A percentile compares a stretch with the other conserved stretches of the same genome.
Evolutionary conservation across 2,113 vertebrate genomes (phyloP).

Genomic region (Neotoma lepida): DNA sequence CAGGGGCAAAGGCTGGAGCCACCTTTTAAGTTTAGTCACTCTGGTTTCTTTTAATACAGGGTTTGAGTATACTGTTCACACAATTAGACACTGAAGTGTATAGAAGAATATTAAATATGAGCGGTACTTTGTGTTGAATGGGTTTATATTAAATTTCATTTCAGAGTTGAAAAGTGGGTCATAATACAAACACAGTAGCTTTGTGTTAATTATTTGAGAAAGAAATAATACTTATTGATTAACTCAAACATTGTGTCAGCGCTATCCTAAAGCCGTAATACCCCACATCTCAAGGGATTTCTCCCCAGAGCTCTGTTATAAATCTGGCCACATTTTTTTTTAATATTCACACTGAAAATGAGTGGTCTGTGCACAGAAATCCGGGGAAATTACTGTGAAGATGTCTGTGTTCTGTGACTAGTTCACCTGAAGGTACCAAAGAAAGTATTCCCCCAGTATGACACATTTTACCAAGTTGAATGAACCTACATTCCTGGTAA

Average conservation of each 20-base stretch:
- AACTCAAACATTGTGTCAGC: background rate
- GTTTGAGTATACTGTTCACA: conserved; percentile 23
- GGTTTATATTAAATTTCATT: conserved; percentile 50
- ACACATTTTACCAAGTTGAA: background rate
- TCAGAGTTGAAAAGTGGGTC: conserved; percentile 27
- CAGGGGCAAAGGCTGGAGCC: background rate
- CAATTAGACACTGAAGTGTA: background rate
- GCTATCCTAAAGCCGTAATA: conserved; percentile 25
- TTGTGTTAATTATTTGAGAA: conserved; percentile 54
- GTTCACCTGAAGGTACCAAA: background rate
- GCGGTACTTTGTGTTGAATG: background rate
- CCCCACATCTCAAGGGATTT: conserved; percentile 51
- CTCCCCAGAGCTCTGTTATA: background rate
- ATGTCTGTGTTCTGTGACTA: background rate
- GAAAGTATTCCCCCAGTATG: background rate
- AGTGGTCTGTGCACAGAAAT: background rate
- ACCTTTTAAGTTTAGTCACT: background rate
- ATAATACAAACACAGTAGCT: background rate
- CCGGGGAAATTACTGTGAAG: background rate
- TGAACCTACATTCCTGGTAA: background rate
- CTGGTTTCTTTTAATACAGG: conserved; percentile 30
- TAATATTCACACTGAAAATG: conserved; percentile 27
- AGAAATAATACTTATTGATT: conserved; percentile 58
- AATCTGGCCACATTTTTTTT: background rate
- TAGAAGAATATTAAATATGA: conserved; percentile 46